Evolutionary conservation across 92 coral and sea anemone species (phyloP).

Genomic region (Palythoa grandiflora): DNA sequence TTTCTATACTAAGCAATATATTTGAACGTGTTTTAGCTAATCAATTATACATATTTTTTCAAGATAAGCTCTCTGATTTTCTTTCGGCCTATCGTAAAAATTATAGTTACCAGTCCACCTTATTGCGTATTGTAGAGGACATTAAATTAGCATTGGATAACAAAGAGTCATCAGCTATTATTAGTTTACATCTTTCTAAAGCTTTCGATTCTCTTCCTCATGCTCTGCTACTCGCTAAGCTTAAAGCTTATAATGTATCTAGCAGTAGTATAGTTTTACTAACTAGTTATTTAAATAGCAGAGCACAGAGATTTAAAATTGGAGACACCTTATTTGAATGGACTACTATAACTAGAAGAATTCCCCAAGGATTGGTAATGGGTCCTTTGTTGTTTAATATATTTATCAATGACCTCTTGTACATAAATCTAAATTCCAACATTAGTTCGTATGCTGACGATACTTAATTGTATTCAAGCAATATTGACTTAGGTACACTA

Average conservation of each 20-base stretch:
- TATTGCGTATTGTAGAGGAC: too few relatives aligned
- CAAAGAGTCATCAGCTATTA: too few relatives aligned
- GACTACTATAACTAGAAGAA: conserved; percentile 32
- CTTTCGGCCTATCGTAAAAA: too few relatives aligned
- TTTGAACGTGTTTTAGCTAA: too few relatives aligned
- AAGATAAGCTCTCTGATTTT: too few relatives aligned
- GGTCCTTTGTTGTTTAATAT: conserved; percentile 41
- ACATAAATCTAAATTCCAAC: conserved; percentile 7
- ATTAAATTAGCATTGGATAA: too few relatives aligned
- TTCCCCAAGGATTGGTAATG: conserved; percentile 45
- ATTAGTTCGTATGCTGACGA: conserved; percentile 50
- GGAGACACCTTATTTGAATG: conserved; percentile 43
- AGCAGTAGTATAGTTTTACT: conserved; percentile 25
- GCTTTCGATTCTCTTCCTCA: too few relatives aligned
- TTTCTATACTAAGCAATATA: too few relatives aligned
- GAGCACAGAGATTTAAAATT: conserved; percentile 49
- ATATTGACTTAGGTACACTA: conserved; percentile 1
- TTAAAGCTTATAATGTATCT: not conserved
- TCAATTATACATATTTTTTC: too few relatives aligned
- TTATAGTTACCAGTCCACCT: too few relatives aligned
- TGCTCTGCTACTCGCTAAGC: too few relatives aligned
- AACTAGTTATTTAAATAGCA: conserved; percentile 30
- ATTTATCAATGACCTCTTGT: conserved; percentile 44
- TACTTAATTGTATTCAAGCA: conserved; percentile 32
- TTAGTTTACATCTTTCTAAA: too few relatives aligned